Conservation (phyloP, 2,113 vertebrate genomes). For the Lates calcarifer region DNA sequence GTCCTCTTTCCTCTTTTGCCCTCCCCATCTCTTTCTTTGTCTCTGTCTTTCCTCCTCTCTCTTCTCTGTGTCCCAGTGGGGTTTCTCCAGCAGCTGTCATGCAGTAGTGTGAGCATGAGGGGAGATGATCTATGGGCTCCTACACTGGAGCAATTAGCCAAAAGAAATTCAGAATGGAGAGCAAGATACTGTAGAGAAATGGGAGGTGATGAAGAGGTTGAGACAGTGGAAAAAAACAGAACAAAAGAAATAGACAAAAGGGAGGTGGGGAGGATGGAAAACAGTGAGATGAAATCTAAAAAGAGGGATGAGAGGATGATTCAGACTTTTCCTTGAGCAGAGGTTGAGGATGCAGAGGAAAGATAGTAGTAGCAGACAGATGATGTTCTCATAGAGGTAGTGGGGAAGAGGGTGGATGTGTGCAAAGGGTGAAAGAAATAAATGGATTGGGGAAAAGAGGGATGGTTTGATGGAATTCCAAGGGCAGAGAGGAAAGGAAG, state of each 20-base stretch:
- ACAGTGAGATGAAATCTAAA: slow-evolving; percentile 3
- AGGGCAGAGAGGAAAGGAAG: slow-evolving; percentile 57
- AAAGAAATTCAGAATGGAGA: slow-evolving; percentile 57
- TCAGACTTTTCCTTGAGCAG: slow-evolving; percentile 32
- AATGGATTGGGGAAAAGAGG: slow-evolving; percentile 38
- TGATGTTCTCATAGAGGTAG: slow-evolving; percentile 7
- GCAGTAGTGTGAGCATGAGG: slow-evolving; percentile 62
- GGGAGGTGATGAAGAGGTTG: slow-evolving; percentile 10
- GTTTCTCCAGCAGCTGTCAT: slow-evolving; percentile 73
- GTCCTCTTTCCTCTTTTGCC: slow-evolving; percentile 1
- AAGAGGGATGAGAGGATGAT: slow-evolving; percentile 27
- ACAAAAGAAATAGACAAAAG: background rate
- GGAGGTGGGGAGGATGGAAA: background rate
- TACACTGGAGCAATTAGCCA: slow-evolving; percentile 69
- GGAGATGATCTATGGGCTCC: slow-evolving; percentile 76
- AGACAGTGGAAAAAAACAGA: background rate
- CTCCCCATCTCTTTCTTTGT: slow-evolving; percentile 20
- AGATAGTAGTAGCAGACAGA: slow-evolving; percentile 20
- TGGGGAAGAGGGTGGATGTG: slow-evolving; percentile 8
- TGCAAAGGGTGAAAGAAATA: slow-evolving; percentile 36
- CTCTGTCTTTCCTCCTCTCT: slow-evolving; percentile 4
- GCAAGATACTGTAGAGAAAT: background rate
- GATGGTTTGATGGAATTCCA: slow-evolving; percentile 46
- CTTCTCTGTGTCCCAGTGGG: slow-evolving; percentile 44
- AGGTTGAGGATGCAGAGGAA: slow-evolving; percentile 3